These are phyloP conservation scores for Gorsachius magnificus DNA, from an alignment of 2,797 vertebrate genomes.

Conservation along the genomic window DNA sequence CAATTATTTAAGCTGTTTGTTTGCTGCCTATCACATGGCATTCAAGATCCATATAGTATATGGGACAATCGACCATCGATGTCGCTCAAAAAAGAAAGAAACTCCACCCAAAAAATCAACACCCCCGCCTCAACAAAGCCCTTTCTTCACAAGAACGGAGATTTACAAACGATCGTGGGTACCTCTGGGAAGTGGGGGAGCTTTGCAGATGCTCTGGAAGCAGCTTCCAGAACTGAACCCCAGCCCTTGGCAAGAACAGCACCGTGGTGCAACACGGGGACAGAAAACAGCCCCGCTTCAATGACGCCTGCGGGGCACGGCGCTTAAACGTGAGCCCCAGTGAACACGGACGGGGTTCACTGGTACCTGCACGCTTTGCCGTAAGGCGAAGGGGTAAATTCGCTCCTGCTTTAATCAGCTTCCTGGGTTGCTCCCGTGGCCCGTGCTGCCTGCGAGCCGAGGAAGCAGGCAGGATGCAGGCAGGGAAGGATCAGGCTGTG, in stretches of 20 bases:
- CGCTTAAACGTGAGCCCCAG: background rate
- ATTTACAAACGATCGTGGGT: background rate
- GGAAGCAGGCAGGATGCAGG: background rate
- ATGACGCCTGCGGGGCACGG: background rate
- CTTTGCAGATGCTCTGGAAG: background rate
- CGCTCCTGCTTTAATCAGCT: background rate
- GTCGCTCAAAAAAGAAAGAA: background rate
- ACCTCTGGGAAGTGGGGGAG: background rate
- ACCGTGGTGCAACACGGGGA: rapidly evolving
- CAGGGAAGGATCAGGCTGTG: background rate
- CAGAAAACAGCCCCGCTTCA: background rate
- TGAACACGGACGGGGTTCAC: background rate
- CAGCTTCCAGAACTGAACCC: background rate
- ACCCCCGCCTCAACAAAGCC: background rate
- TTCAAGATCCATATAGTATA: background rate
- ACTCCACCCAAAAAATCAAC: background rate
- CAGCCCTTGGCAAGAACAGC: background rate
- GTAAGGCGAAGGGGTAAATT: background rate
- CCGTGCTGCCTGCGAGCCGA: background rate
- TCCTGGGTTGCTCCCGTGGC: rapidly evolving
- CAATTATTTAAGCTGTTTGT: background rate
- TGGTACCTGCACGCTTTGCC: background rate
- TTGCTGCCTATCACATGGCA: background rate
- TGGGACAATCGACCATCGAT: background rate
- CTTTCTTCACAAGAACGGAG: background rate